Conservation (phyloP, 2,888 invertebrate species). For the Cerastis rubricosa region DNA sequence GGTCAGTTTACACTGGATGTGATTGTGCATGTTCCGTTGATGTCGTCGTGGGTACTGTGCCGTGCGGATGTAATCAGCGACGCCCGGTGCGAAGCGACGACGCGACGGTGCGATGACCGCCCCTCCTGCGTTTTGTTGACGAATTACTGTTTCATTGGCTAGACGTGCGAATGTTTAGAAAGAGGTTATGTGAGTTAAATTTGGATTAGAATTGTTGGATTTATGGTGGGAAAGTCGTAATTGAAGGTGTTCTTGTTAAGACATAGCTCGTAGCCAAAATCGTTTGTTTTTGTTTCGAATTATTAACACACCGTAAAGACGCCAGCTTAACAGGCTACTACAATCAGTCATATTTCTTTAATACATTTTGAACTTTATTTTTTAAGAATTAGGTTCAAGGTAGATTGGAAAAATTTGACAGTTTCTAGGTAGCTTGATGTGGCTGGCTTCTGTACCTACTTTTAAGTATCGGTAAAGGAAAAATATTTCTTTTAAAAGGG, state of each 20-base stretch:
- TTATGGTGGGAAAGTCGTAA: too few relatives aligned
- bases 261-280: neutral
- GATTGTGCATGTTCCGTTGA: neutral
- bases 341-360: too few relatives aligned
- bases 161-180: conserved; percentile 20
- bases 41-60: conserved; percentile 30
- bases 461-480: neutral
- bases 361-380: too few relatives aligned
- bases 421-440: too few relatives aligned
- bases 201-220: neutral
- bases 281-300: neutral
- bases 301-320: neutral
- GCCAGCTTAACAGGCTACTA: too few relatives aligned
- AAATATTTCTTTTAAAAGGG: neutral
- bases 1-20: neutral
- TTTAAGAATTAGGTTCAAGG: too few relatives aligned
- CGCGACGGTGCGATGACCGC: conserved; percentile 49
- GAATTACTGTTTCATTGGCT: conserved; percentile 15
- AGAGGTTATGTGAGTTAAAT: neutral
- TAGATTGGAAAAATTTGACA: too few relatives aligned
- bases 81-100: conserved; percentile 19
- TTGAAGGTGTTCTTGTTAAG: neutral
- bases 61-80: conserved; percentile 55
- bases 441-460: too few relatives aligned
- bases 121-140: conserved; percentile 18